These are phyloP conservation scores for Tokudaia tokunoshimensis DNA, from an alignment of 2,797 vertebrate genomes.

Conservation along the genomic window DNA sequence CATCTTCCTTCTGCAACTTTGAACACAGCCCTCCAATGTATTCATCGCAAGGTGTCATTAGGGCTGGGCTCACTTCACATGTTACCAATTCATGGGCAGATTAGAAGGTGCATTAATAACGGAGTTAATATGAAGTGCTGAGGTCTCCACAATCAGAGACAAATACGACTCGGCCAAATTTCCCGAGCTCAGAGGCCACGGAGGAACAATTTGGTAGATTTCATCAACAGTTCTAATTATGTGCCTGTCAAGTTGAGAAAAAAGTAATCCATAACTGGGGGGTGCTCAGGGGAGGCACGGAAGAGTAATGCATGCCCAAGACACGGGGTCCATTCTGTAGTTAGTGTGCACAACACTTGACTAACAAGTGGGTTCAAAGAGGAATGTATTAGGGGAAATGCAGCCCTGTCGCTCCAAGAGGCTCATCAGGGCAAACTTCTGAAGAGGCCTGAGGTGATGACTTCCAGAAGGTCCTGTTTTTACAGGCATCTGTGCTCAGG, in stretches of 20 bases:
- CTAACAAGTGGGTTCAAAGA: constrained; percentile 91
- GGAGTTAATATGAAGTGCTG: constrained; percentile 95
- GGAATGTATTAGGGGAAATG: constrained; percentile 87
- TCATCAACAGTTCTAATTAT: constrained; percentile 99
- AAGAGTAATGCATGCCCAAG: constrained; percentile 92
- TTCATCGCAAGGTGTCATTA: constrained; percentile 86
- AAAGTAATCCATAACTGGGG: constrained; percentile 97
- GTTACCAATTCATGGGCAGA: constrained; percentile 89
- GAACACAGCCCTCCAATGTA: constrained; percentile 75
- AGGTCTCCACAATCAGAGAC: constrained; percentile 93
- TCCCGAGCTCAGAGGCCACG: constrained; percentile 93
- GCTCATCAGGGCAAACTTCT: constrained; percentile 76
- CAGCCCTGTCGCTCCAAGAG: constrained; percentile 64
- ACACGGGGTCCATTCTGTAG: constrained; percentile 88
- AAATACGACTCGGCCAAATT: constrained; percentile 94
- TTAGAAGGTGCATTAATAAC: constrained; percentile 96
- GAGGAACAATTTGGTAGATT: constrained; percentile 98
- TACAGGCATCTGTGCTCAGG: constrained; percentile 23
- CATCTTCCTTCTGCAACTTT: constrained; percentile 80
- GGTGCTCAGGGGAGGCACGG: constrained; percentile 89
- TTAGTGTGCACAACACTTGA: constrained; percentile 89
- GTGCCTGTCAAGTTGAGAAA: constrained; percentile 98
- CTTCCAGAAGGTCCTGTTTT: constrained; percentile 65
- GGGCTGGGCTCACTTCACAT: constrained; percentile 83
- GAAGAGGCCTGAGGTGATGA: constrained; percentile 75